Percentiles rank a stretch among this genome's conserved stretches.
Conservation (phyloP, 2,113 vertebrate species). For the Sphyrna mokarran region DNA sequence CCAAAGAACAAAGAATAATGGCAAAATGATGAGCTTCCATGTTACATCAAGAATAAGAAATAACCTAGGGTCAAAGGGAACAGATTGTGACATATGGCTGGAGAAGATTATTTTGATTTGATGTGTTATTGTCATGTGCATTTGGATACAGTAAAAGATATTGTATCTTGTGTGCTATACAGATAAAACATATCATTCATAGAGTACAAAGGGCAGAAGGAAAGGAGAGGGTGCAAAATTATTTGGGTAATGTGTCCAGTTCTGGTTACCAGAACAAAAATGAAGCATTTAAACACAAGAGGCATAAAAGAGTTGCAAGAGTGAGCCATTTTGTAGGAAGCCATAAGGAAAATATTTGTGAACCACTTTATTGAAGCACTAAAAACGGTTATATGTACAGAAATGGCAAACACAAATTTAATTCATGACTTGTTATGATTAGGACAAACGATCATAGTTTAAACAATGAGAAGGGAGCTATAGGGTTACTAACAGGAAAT, state of each 20-base stretch:
- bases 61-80: not conserved
- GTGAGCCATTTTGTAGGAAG: not conserved
- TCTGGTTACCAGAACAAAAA: not conserved
- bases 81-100: not conserved
- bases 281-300: not conserved
- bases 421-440: not conserved
- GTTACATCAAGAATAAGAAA: not conserved
- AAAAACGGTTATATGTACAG: not conserved
- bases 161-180: too few relatives aligned
- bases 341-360: not conserved
- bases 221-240: too few relatives aligned
- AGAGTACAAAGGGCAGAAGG: too few relatives aligned
- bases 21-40: not conserved
- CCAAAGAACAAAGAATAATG: not conserved
- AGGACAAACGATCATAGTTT: not conserved
- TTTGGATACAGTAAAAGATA: too few relatives aligned
- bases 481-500: not conserved
- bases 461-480: not conserved
- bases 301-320: not conserved
- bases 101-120: not conserved
- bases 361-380: not conserved
- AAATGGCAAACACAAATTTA: not conserved
- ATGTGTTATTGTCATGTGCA: too few relatives aligned
- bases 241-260: not conserved
- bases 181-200: too few relatives aligned